Evolutionary conservation across 2,113 vertebrate genomes (phyloP).

Genomic region (Psettodes erumei): DNA sequence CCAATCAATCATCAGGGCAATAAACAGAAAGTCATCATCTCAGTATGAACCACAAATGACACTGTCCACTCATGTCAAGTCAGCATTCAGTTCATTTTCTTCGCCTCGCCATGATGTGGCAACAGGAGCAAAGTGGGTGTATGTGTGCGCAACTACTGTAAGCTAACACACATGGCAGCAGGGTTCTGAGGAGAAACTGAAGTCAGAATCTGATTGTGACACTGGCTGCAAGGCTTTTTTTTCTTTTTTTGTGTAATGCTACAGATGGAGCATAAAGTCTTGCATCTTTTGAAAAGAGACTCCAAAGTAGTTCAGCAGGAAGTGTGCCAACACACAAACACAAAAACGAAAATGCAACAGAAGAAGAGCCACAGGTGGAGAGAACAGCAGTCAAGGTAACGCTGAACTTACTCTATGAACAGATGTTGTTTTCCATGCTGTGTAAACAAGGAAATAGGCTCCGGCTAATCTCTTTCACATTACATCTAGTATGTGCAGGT

Average conservation of each 20-base stretch:
- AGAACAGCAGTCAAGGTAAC: neutral
- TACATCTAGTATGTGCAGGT: neutral
- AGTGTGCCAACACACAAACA: neutral
- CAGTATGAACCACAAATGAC: too few relatives aligned
- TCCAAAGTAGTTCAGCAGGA: neutral
- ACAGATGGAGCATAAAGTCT: neutral
- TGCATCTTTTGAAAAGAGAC: neutral
- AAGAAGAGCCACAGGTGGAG: neutral
- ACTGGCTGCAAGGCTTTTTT: neutral
- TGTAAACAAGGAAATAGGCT: neutral
- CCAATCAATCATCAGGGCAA: too few relatives aligned
- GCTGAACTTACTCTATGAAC: neutral
- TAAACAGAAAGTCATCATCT: too few relatives aligned
- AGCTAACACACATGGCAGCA: neutral
- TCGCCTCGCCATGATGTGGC: too few relatives aligned
- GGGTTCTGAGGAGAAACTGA: neutral
- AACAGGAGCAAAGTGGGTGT: constrained; percentile 23
- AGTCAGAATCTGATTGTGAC: constrained; percentile 8
- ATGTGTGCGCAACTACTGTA: neutral
- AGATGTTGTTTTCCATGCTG: neutral
- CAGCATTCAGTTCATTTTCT: too few relatives aligned
- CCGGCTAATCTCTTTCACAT: neutral
- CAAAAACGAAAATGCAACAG: neutral
- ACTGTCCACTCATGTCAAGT: too few relatives aligned
- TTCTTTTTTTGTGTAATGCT: too few relatives aligned